Evolutionary conservation across 2,888 invertebrate species (phyloP).

Genomic region (Eupithecia subfuscata): DNA sequence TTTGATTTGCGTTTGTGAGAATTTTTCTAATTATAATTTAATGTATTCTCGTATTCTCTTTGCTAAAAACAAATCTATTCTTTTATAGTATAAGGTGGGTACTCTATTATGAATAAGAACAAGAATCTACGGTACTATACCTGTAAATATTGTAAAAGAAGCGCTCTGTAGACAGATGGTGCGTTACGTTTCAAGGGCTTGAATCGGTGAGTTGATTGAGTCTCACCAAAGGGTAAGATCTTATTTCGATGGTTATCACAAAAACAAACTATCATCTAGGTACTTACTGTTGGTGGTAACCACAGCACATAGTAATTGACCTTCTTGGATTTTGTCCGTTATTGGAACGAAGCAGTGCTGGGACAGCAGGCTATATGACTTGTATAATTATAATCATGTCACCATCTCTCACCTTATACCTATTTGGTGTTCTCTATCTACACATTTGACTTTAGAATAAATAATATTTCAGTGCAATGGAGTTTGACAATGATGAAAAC

Average conservation of each 20-base stretch:
- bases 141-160: not conserved
- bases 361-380: not conserved
- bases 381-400: not conserved
- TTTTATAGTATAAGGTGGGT: too few relatives aligned
- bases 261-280: not conserved
- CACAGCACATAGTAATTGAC: not conserved
- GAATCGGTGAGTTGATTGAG: too few relatives aligned
- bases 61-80: too few relatives aligned
- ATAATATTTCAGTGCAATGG: constrained; percentile 53
- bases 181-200: not conserved
- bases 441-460: not conserved
- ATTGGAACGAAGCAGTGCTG: not conserved
- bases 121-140: too few relatives aligned
- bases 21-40: too few relatives aligned
- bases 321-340: too few relatives aligned
- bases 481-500: constrained; percentile 75
- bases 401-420: not conserved
- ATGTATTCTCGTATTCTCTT: too few relatives aligned
- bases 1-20: too few relatives aligned
- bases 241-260: not conserved
- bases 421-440: not conserved
- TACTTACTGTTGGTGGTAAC: not conserved
- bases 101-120: too few relatives aligned
- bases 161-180: not conserved
- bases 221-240: not conserved